Evolutionary conservation across 2,797 vertebrate genomes (phyloP).

Genomic region (Hephaestus fuliginosus): DNA sequence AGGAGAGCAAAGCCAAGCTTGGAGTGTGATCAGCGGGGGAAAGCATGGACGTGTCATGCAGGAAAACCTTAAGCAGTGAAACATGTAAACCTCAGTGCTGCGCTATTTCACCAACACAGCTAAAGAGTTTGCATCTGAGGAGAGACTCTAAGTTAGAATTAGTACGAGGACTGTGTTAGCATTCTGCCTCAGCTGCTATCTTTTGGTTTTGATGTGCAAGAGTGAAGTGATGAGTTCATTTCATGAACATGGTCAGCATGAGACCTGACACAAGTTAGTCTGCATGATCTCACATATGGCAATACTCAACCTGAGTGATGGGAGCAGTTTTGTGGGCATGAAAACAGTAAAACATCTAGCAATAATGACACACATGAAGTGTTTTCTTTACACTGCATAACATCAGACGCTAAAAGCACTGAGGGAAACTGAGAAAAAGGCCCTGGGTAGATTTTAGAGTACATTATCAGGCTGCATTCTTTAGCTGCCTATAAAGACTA

Average conservation of each 20-base stretch:
- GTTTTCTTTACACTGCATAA: constrained; percentile 17
- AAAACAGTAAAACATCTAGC: constrained; percentile 3
- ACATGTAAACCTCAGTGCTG: background rate
- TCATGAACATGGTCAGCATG: background rate
- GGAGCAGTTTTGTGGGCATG: constrained; percentile 1
- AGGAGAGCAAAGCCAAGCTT: constrained; percentile 30
- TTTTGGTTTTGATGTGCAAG: background rate
- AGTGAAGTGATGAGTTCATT: constrained; percentile 31
- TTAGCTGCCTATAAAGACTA: background rate
- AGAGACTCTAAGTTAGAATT: constrained; percentile 12
- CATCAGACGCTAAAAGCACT: background rate
- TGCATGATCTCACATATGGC: background rate
- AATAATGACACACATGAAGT: constrained; percentile 5
- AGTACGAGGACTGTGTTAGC: background rate
- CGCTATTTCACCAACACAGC: background rate
- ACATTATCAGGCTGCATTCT: background rate
- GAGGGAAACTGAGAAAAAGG: background rate
- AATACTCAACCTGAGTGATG: background rate
- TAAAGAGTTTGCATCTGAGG: background rate
- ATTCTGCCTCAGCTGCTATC: background rate
- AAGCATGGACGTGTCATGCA: constrained; percentile 26
- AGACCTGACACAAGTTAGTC: constrained; percentile 1
- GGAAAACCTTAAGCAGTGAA: background rate
- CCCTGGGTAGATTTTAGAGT: background rate
- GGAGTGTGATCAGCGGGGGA: constrained; percentile 15